A percentile compares a stretch with the other conserved stretches of the same genome.
phyloP scores from a whole-genome alignment of 2,797 vertebrate species.

The Otolemur crassicaudatus region DNA sequence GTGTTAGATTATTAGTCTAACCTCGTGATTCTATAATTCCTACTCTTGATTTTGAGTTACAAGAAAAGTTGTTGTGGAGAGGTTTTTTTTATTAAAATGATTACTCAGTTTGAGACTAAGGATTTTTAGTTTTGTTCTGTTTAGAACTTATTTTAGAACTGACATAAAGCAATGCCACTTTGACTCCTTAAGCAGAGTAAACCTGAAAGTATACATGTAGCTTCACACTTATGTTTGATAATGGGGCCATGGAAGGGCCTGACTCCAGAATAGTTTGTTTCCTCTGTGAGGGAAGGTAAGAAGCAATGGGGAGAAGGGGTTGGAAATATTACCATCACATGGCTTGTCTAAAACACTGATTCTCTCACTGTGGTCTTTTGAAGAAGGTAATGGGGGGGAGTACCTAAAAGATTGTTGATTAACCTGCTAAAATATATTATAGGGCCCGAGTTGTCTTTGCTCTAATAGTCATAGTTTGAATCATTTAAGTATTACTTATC shows the following conservation, averaged over 20 bases:
- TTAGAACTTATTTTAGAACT: conserved; percentile 36
- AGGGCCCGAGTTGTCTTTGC: neutral
- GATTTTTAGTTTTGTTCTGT: conserved; percentile 42
- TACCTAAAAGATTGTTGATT: neutral
- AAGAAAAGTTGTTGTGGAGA: neutral
- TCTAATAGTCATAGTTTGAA: neutral
- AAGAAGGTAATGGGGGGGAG: neutral
- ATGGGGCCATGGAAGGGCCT: neutral
- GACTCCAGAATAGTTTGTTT: neutral
- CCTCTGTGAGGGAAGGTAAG: neutral
- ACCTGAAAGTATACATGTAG: neutral
- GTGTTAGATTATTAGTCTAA: conserved; percentile 40
- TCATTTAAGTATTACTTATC: conserved; percentile 4
- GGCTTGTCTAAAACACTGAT: neutral
- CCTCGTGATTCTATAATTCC: neutral
- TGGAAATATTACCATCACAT: neutral
- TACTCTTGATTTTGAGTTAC: neutral
- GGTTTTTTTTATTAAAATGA: conserved; percentile 29
- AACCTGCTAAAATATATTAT: neutral
- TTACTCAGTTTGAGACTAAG: conserved; percentile 24
- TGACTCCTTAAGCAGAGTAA: neutral
- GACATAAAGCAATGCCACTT: conserved; percentile 5
- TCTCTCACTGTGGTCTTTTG: neutral
- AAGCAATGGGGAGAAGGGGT: neutral
- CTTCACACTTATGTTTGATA: neutral